Evolutionary conservation across 2,888 invertebrate genomes (phyloP).

Genomic region (Drosophila infuscata): DNA sequence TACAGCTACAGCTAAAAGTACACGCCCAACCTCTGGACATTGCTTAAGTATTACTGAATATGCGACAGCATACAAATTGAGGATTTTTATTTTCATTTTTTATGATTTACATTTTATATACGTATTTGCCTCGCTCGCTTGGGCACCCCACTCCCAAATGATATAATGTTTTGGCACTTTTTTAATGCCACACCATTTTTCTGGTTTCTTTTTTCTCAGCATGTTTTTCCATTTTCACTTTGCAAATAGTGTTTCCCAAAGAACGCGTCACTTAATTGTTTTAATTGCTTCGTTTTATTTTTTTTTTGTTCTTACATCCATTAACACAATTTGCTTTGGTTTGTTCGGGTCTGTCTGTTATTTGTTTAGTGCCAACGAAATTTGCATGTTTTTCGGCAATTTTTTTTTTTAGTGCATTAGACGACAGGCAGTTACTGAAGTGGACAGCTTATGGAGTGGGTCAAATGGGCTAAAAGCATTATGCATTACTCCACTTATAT

Average conservation of each 20-base stretch:
- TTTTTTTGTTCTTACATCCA: constrained; percentile 48
- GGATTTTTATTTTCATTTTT: constrained; percentile 77
- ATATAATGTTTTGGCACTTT: constrained; percentile 69
- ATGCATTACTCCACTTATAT: background rate
- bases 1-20: constrained; percentile 9
- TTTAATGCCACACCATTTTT: constrained; percentile 61
- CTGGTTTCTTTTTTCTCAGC: constrained; percentile 9
- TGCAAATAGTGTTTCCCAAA: constrained; percentile 66
- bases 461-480: background rate
- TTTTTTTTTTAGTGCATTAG: constrained; percentile 47
- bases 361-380: constrained; percentile 53
- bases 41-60: constrained; percentile 70
- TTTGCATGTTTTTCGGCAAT: constrained; percentile 53
- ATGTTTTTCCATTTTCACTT: constrained; percentile 37
- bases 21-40: constrained; percentile 50
- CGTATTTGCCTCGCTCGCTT: constrained; percentile 52
- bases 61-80: constrained; percentile 81
- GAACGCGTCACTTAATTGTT: constrained; percentile 68
- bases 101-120: constrained; percentile 60
- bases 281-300: constrained; percentile 65
- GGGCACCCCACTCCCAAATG: constrained; percentile 30
- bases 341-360: constrained; percentile 37
- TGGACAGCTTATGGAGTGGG: background rate
- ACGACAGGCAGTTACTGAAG: constrained; percentile 16
- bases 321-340: constrained; percentile 73